Percentiles rank a stretch among this genome's conserved stretches.
phyloP scores from a whole-genome alignment of 35 echinoderm and acorn worm species.

The Amphiura filiformis region DNA sequence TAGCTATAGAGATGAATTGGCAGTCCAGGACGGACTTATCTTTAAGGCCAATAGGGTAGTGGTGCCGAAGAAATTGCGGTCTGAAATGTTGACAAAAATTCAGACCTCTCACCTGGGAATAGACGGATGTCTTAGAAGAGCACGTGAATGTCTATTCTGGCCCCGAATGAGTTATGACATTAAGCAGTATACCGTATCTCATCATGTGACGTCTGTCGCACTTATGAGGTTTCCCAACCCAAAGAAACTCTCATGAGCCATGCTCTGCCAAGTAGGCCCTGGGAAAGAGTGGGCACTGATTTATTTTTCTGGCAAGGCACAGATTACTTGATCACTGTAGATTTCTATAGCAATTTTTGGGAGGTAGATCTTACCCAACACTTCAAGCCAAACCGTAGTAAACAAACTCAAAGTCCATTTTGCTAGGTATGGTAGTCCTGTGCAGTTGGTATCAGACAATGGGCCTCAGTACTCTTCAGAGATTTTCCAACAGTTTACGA shows the following conservation, averaged over 20 bases:
- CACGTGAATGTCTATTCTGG: slow-evolving; percentile 68
- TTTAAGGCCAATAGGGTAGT: slow-evolving; percentile 63
- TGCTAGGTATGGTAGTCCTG: slow-evolving; percentile 55
- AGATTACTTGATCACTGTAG: slow-evolving; percentile 63
- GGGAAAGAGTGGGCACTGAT: slow-evolving; percentile 41
- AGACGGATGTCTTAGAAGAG: slow-evolving; percentile 49
- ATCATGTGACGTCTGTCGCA: slow-evolving; percentile 57
- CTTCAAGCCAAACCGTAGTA: slow-evolving; percentile 36
- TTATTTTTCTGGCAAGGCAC: slow-evolving; percentile 34
- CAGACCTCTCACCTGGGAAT: slow-evolving; percentile 66
- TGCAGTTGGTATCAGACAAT: slow-evolving; percentile 57
- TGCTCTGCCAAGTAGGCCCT: slow-evolving; percentile 37
- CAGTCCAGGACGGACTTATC: slow-evolving; percentile 51
- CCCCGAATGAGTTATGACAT: slow-evolving; percentile 39
- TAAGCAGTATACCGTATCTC: slow-evolving; percentile 42
- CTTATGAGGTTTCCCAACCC: slow-evolving; percentile 22
- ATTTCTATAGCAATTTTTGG: slow-evolving; percentile 70
- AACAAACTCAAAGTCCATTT: slow-evolving; percentile 35
- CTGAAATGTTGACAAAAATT: slow-evolving; percentile 46
- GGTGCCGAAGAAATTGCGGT: slow-evolving; percentile 30
- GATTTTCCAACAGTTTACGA: slow-evolving; percentile 44
- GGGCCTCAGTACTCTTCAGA: slow-evolving; percentile 56
- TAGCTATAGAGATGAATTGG: slow-evolving; percentile 58
- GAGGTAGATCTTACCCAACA: slow-evolving; percentile 56
- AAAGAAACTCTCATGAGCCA: slow-evolving; percentile 52